A percentile compares a stretch with the other conserved stretches of the same genome.
phyloP scores from a whole-genome alignment of 2,888 invertebrate genomes.

The Drosophila multiciliata region DNA sequence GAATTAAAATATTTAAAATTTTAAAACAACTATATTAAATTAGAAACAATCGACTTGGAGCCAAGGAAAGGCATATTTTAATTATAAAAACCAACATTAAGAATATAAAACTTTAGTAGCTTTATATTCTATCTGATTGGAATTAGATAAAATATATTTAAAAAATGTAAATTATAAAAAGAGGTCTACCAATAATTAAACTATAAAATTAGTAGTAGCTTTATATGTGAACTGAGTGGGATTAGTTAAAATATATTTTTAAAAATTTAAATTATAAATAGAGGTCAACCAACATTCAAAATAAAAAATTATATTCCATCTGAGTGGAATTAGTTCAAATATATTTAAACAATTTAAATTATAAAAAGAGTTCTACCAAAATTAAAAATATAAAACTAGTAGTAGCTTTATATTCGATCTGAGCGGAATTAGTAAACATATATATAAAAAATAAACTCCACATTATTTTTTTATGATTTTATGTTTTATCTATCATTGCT shows the following conservation, averaged over 20 bases:
- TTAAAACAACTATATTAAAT: background rate
- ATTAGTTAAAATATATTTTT: background rate
- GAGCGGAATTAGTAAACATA: background rate
- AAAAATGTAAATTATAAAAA: background rate
- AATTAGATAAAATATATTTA: background rate
- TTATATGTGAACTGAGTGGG: background rate
- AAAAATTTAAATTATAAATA: background rate
- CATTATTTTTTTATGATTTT: background rate
- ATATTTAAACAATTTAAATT: no score
- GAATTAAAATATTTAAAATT: background rate
- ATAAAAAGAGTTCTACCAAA: background rate
- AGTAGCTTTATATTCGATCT: background rate
- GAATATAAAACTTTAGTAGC: background rate
- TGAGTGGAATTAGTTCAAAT: no score
- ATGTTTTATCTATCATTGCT: no score
- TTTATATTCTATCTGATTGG: background rate
- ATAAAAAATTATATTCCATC: no score
- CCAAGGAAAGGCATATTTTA: background rate
- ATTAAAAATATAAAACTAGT: background rate
- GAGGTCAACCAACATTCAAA: no score
- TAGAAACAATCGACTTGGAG: background rate
- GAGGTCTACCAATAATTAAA: fast-evolving
- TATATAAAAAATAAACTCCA: background rate
- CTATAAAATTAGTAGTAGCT: background rate
- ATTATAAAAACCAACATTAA: background rate